A percentile compares a stretch with the other conserved stretches of the same genome.
phyloP scores from a whole-genome alignment of 2,113 vertebrate genomes.

The Etia nguti region DNA sequence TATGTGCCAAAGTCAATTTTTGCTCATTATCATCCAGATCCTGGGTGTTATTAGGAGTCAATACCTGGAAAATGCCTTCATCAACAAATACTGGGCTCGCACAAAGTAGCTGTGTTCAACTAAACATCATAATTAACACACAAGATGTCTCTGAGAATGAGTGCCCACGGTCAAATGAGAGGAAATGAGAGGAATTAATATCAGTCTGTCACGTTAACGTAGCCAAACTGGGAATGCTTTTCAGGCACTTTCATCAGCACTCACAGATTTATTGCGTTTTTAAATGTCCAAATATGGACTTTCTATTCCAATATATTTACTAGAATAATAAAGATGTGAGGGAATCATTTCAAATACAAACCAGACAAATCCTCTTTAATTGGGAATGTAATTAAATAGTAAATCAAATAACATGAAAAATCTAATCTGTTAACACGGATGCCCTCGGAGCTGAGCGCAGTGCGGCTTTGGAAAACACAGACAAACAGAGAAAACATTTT shows the following conservation, averaged over 20 bases:
- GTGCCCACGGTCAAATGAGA: not conserved
- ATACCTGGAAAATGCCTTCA: slow-evolving; percentile 73
- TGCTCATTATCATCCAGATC: slow-evolving; percentile 78
- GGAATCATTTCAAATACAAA: not conserved
- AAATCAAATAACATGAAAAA: not conserved
- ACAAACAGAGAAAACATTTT: not conserved
- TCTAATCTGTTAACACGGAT: not conserved
- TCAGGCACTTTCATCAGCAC: not conserved
- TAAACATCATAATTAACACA: slow-evolving; percentile 21
- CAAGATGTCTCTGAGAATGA: not conserved
- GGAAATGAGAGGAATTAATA: slow-evolving; percentile 21
- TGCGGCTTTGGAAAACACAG: not conserved
- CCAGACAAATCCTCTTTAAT: not conserved
- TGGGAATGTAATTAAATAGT: not conserved
- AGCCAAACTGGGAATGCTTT: not conserved
- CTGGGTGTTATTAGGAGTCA: slow-evolving; percentile 76
- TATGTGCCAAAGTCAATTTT: slow-evolving; percentile 79
- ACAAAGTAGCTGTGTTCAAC: not conserved
- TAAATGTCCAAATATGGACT: not conserved
- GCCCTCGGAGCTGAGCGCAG: not conserved
- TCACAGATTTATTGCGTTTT: not conserved
- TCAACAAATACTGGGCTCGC: slow-evolving; percentile 47
- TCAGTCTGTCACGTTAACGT: not conserved
- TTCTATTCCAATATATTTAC: not conserved
- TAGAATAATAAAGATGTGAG: not conserved